A percentile compares a stretch with the other conserved stretches of the same genome.
Conservation (phyloP, 2,888 invertebrate species). For the Amphipoea oculea region DNA sequence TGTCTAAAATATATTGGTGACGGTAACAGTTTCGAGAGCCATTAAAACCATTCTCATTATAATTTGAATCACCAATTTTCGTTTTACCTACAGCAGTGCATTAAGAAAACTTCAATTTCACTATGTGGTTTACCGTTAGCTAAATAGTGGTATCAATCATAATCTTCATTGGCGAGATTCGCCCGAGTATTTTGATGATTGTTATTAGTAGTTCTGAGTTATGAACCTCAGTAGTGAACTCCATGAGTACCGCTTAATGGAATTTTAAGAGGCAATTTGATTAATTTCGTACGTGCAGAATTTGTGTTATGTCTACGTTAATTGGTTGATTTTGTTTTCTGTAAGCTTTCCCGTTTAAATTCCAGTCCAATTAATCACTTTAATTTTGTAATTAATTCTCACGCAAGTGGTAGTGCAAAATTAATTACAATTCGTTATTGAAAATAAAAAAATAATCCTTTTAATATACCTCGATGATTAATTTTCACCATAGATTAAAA, state of each 20-base stretch:
- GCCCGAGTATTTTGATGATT: constrained; percentile 78
- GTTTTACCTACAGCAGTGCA: constrained; percentile 71
- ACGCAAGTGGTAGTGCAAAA: constrained; percentile 30
- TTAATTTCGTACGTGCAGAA: constrained; percentile 67
- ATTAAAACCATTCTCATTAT: constrained; percentile 71
- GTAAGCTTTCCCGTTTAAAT: constrained; percentile 44
- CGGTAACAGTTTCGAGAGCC: constrained; percentile 63
- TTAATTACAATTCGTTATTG: constrained; percentile 24
- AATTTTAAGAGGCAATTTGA: constrained; percentile 78
- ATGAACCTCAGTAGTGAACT: constrained; percentile 69
- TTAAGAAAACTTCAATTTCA: constrained; percentile 75
- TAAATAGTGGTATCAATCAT: constrained; percentile 84
- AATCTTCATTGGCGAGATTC: constrained; percentile 79
- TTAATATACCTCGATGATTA: constrained; percentile 18
- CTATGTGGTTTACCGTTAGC: constrained; percentile 80
- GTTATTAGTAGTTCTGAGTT: constrained; percentile 77
- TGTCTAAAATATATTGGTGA: constrained; percentile 56
- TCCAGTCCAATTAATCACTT: constrained; percentile 51
- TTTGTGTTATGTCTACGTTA: constrained; percentile 54
- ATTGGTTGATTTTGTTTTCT: constrained; percentile 55
- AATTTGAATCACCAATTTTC: constrained; percentile 71
- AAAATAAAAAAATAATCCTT: constrained; percentile 24
- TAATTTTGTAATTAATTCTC: constrained; percentile 48
- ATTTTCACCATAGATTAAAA: constrained; percentile 15
- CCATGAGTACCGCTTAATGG: constrained; percentile 74